Conservation (phyloP, 2,888 invertebrate genomes). For the Ernsta delagoae region DNA sequence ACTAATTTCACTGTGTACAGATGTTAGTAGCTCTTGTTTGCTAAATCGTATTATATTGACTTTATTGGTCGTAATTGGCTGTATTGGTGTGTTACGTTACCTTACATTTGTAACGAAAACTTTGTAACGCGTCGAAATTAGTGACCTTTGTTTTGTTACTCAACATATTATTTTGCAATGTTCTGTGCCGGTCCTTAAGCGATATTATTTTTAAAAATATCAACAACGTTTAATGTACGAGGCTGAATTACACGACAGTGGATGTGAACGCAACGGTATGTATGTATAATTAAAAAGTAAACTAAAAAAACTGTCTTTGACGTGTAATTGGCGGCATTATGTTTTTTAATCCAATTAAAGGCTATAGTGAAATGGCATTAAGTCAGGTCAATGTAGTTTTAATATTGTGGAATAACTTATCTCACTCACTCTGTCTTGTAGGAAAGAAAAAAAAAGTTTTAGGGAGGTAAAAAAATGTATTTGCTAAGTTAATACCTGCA, state of each 20-base stretch:
- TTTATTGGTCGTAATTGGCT: constrained; percentile 42
- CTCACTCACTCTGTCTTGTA: not conserved
- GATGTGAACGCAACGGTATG: constrained; percentile 46
- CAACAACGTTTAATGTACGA: constrained; percentile 43
- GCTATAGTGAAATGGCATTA: constrained; percentile 36
- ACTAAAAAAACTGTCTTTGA: constrained; percentile 2
- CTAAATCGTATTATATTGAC: constrained; percentile 42
- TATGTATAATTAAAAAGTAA: constrained; percentile 39
- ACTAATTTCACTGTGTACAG: constrained; percentile 22
- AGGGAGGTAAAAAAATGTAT: not conserved
- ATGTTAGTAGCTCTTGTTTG: constrained; percentile 36
- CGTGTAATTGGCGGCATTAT: constrained; percentile 24
- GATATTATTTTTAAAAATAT: constrained; percentile 31
- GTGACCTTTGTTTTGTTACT: constrained; percentile 42
- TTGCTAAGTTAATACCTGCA: too few species aligned
- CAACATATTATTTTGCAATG: constrained; percentile 44
- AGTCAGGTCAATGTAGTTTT: constrained; percentile 38
- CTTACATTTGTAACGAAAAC: constrained; percentile 39
- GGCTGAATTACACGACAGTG: constrained; percentile 38
- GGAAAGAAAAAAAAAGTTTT: constrained; percentile 5
- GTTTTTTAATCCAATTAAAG: constrained; percentile 45
- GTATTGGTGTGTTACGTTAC: constrained; percentile 39
- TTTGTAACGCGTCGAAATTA: constrained; percentile 38
- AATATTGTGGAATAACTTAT: constrained; percentile 1
- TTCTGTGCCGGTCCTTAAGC: constrained; percentile 41